Evolutionary conservation across 2,888 invertebrate species (phyloP), one percentile per base, ranked within the genome.

Genomic region (Perithous albicinctus): DNA sequence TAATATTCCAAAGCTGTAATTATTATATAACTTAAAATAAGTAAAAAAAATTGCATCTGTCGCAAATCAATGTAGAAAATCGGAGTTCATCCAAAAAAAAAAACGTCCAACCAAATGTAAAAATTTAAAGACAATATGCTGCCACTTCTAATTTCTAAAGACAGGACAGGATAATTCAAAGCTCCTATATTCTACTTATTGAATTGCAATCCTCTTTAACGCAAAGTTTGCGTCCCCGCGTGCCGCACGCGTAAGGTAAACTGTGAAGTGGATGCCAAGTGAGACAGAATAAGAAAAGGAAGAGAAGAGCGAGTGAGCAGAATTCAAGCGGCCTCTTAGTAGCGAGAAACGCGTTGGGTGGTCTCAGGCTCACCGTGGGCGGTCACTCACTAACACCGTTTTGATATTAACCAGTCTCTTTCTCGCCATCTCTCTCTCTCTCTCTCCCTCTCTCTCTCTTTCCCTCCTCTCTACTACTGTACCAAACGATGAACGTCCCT

Each of bases 371-470:
- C 91, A 84, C 87, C 88, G 90, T 92, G 91, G 91, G 91, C 90
- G 92, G 91, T 89, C 92, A 79, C 87, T 90, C 89, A 90, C 91
- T 88, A 90, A 90, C 90, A 91, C 90, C 89, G 87, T 90, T 88
- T 88, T 89, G 88, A 90, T 91, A 90, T 90, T 90, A 90, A 91
- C 87, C 89, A 86, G 82, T 76, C 80, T 61, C 70, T 72, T 54
- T 56, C 70, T 54, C 54, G 23, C 64, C 82, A 78, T 81, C 78
- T 82, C 83, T 76, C 72, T 81, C 76, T 64, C 82, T 61, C 66
- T 72, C 75, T 81, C 76, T 64, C 82, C 54, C 66, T 72, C 75
- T 64, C 41, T 10, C 15, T 15, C 2, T 59, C 8, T 6, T 5
- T 35, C 10, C 10, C 8, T 18, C 32, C 23, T 8, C 6, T 7